A percentile compares a stretch with the other conserved stretches of the same genome.
phyloP scores from a whole-genome alignment of 2,113 vertebrate genomes.

The Sturnus vulgaris region DNA sequence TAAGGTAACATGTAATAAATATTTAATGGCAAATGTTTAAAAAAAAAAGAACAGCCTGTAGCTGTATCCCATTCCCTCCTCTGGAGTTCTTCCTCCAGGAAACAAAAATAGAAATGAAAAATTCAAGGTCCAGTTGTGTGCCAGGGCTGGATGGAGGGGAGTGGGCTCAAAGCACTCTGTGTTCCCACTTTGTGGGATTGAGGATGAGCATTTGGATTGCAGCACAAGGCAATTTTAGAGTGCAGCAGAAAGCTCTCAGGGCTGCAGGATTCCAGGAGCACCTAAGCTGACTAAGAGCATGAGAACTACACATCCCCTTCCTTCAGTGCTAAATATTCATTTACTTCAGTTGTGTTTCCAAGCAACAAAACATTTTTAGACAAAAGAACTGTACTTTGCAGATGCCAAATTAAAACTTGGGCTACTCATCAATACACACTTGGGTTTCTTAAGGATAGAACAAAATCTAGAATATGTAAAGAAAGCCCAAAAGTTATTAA shows the following conservation, averaged over 20 bases:
- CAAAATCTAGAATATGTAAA: not conserved
- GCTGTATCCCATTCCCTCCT: not conserved
- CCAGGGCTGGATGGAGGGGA: not conserved
- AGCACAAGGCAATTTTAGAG: not conserved
- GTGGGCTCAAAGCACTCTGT: not conserved
- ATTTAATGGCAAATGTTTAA: not conserved
- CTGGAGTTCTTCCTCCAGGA: not conserved
- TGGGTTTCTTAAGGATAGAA: not conserved
- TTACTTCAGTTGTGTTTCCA: constrained; percentile 38
- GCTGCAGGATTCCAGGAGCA: not conserved
- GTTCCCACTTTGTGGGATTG: not conserved
- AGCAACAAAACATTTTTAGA: constrained; percentile 54
- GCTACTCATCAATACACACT: not conserved
- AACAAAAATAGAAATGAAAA: not conserved
- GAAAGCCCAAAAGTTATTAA: not conserved
- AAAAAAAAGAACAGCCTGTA: not conserved
- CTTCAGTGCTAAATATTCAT: constrained; percentile 8
- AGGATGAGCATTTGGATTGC: not conserved
- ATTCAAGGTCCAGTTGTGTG: not conserved
- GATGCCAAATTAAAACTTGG: constrained; percentile 28
- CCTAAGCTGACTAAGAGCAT: not conserved
- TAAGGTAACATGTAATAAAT: not conserved
- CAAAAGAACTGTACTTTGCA: constrained; percentile 14
- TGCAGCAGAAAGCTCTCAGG: constrained; percentile 6
- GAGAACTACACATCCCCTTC: not conserved